A percentile compares a stretch with the other conserved stretches of the same genome.
These are phyloP conservation scores for Chondrilla cf. caribensis DNA, from an alignment of 37 sponge, comb jelly and placozoan species.

Conservation along the genomic window DNA sequence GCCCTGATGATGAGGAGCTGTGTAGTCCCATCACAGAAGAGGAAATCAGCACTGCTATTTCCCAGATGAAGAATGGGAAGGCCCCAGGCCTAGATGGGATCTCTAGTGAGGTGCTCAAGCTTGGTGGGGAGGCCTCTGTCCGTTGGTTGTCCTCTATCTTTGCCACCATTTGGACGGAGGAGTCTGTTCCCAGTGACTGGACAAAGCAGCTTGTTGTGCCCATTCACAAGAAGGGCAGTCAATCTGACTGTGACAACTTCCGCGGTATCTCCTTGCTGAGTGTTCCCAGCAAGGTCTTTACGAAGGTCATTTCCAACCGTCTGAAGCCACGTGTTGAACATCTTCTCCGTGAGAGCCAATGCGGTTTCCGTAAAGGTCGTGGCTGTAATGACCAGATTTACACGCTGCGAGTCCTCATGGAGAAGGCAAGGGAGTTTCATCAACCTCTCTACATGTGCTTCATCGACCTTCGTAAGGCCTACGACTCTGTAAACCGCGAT, in stretches of 20 bases:
- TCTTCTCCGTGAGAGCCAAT: slow-evolving; percentile 21
- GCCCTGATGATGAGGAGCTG: not conserved
- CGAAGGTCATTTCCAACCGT: slow-evolving; percentile 10
- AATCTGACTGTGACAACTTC: slow-evolving; percentile 3
- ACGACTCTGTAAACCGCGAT: not conserved
- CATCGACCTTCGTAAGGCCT: slow-evolving; percentile 11
- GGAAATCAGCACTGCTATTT: not conserved
- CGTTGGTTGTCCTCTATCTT: slow-evolving; percentile 2
- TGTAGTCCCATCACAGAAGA: not conserved
- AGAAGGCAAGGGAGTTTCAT: slow-evolving; percentile 5
- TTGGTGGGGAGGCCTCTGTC: slow-evolving; percentile 9
- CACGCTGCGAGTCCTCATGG: slow-evolving; percentile 1
- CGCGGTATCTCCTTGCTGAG: slow-evolving; percentile 11
- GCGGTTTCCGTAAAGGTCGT: slow-evolving; percentile 25
- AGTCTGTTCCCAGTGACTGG: slow-evolving; percentile 1
- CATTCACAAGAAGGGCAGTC: slow-evolving; percentile 19
- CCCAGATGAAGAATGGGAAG: not conserved
- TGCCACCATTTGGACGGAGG: slow-evolving; percentile 1
- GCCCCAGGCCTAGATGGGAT: slow-evolving; percentile 21
- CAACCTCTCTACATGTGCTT: not conserved
- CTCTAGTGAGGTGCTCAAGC: not conserved
- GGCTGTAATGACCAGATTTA: slow-evolving; percentile 30
- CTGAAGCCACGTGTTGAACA: not conserved
- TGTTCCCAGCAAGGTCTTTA: slow-evolving; percentile 26
- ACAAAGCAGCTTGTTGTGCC: not conserved